phyloP scores from a whole-genome alignment of 2,113 vertebrate species.

The human region GRCh38 chr6:79612501-79613000 shows the following conservation, averaged over 20 bases:
- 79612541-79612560: neutral
- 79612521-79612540: neutral
- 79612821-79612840: neutral
- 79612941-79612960: neutral
- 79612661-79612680: constrained; percentile 29
- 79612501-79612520: neutral
- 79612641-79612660: constrained; percentile 21
- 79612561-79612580: neutral
- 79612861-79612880: neutral
- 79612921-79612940: neutral
- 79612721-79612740: neutral
- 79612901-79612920: neutral
- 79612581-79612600: neutral
- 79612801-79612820: neutral
- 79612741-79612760: neutral
- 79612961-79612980: neutral
- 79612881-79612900: neutral
- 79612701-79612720: constrained; percentile 35
- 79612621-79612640: constrained; percentile 53
- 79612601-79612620: neutral
- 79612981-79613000: neutral
- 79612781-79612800: neutral
- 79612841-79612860: neutral
- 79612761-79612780: neutral
- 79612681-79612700: constrained; percentile 31